Evolutionary conservation across 2,888 invertebrate genomes (phyloP), one percentile per base, ranked within the genome.

Genomic region (Rhogogaster chlorosoma): DNA sequence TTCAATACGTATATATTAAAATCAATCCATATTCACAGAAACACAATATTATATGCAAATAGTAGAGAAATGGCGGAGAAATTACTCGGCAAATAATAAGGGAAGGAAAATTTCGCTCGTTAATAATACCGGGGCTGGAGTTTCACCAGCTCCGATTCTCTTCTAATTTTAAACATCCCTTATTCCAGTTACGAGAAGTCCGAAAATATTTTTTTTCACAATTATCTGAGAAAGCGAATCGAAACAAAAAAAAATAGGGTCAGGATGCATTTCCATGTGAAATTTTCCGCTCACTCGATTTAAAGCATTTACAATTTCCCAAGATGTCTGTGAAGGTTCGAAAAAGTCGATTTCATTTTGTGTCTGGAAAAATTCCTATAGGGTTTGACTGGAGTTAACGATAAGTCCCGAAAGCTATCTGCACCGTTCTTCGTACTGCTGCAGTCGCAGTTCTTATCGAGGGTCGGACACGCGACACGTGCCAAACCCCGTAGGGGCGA

Each of bases 381-480:
- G 6, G 53, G n/a, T 53, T 53, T n/a, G 53, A 53, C 53, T n/a
- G n/a, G 53, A 53, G 6, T 53, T n/a, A n/a, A 53, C 53, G 53
- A 53, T n/a, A n/a, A 53, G n/a, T 53, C 53, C n/a, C 5, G n/a
- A n/a, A 53, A 53, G n/a, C 53, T 53, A 53, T 53, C 53, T 53
- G n/a, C 53, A 53, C n/a, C 53, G 53, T 53, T 53, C 53, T 53
- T 53, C 53, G n/a, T 53, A 53, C 53, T n/a, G n/a, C 53, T 70
- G 61, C 67, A 77, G 61, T 49, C 42, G 75, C 78, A 75, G 71
- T 64, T 77, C 53, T 84, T 84, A 83, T 61, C 64, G 85, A 82
- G 84, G 70, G 80, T 86, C 84, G 83, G 61, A 82, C 80, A 80
- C 57, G 80, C 80, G 83, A 70, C 82, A 86, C 84, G 80, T 86